Evolutionary conservation across 2,888 invertebrate genomes (phyloP), one percentile per base, ranked within the genome.

Genomic region (Conistra vaccinii): DNA sequence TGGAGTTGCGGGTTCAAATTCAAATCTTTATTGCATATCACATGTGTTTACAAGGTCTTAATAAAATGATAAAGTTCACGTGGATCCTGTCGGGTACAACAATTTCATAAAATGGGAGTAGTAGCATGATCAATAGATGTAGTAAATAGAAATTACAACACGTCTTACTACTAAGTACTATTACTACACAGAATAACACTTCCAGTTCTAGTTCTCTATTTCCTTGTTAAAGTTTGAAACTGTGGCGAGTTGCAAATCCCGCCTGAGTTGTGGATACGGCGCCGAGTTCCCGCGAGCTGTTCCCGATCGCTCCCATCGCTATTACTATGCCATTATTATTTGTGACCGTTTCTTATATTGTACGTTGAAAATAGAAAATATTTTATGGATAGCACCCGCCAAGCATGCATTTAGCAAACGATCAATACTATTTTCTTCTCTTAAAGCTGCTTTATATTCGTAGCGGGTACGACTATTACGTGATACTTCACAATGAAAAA

Each of bases 221-320:
- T 73, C 63, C 0, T 10, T 7, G 73, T 81, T 23, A 35, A 84
- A 81, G 86, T 87, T 87, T 65, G 65, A 75, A 87, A 84, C 80
- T 82, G 86, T 81, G 86, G 85, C 73, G 88, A 89, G 87, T 90
- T 89, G 87, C 87, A 90, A 90, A 91, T 91, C 90, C 85, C 79
- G 62, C 45, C 76, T 67, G 86, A 89, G 86, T 89, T 87, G 71
- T 76, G 83, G 80, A 85, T 77, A 78, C 83, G 81, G 84, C 73
- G 78, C 74, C 71, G 73, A 74, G 66, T 71, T 57, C 62, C 72
- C 57, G 58, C 29, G 73, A 87, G 69, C 68, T 77, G 73, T 71
- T 58, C 23, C 57, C 65, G 62, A 72, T 78, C 58, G 51, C 63
- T 61, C 20, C 61, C 69, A n/a, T 71, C n/a, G 29, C n/a, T 55